phyloP scores from a whole-genome alignment of 2,797 vertebrate species.

The Sphenopsis melanotis region DNA sequence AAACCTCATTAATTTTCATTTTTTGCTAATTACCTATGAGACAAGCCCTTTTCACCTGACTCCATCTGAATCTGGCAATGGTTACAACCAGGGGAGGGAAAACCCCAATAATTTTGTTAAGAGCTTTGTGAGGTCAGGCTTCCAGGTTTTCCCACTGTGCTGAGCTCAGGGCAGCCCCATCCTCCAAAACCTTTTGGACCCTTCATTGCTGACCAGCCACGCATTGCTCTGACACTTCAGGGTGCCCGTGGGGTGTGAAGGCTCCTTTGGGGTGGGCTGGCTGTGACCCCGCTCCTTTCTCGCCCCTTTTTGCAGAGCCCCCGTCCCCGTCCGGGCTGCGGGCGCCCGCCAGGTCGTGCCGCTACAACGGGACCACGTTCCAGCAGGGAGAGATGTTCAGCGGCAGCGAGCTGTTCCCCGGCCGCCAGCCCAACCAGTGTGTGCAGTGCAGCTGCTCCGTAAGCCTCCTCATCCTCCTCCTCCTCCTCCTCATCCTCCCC shows the following conservation, averaged over 20 bases:
- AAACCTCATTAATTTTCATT: not conserved
- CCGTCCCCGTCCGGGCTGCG: conserved; percentile 86
- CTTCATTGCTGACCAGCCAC: accelerated
- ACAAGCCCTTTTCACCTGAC: not conserved
- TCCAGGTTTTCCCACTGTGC: not conserved
- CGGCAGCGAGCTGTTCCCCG: conserved; percentile 84
- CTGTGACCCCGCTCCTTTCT: not conserved
- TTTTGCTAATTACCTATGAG: not conserved
- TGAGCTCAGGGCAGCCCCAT: not conserved
- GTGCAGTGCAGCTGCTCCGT: conserved; percentile 94
- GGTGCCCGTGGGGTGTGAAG: accelerated
- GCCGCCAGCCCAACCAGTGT: conserved; percentile 88
- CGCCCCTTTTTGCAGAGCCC: conserved; percentile 72
- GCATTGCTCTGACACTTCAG: not conserved
- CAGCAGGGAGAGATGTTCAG: conserved; percentile 91
- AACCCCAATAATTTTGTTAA: not conserved
- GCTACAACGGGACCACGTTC: conserved; percentile 87
- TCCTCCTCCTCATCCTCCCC: no score
- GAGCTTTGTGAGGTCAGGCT: not conserved
- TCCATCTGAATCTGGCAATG: accelerated
- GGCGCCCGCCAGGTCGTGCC: conserved; percentile 83
- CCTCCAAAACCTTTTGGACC: not conserved
- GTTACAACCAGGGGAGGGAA: no score
- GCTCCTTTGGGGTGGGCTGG: not conserved
- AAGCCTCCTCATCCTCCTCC: conserved; percentile 41